Conservation (phyloP, 2,113 vertebrate genomes). For the Sinocyclocheilus anshuiensis region DNA sequence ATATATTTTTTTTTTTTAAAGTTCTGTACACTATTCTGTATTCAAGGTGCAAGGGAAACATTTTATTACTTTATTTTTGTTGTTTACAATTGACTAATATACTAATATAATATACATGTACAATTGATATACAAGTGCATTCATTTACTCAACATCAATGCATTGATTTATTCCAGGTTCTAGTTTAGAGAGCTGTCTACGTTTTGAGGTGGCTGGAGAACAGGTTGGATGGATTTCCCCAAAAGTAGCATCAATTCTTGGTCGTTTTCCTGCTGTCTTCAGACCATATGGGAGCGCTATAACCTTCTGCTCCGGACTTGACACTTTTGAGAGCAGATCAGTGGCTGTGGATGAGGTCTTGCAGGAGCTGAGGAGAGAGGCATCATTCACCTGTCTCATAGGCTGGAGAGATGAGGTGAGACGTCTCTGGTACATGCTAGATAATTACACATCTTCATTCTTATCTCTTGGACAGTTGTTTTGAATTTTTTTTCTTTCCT, state of each 20-base stretch:
- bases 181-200: constrained; percentile 55
- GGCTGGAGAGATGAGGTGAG: constrained; percentile 79
- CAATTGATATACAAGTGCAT: neutral
- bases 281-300: constrained; percentile 63
- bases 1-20: neutral
- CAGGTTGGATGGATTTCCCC: constrained; percentile 74
- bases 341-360: constrained; percentile 68
- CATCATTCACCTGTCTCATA: constrained; percentile 60
- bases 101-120: too few relatives aligned
- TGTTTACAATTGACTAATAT: too few relatives aligned
- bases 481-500: too few relatives aligned
- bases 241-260: constrained; percentile 59
- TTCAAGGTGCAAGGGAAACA: neutral
- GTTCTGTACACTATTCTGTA: neutral
- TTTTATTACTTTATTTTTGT: too few relatives aligned
- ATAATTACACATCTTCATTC: neutral
- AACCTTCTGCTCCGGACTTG: constrained; percentile 57
- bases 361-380: constrained; percentile 60
- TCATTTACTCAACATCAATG: neutral
- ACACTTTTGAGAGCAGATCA: constrained; percentile 62
- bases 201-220: constrained; percentile 66
- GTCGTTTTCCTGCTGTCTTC: constrained; percentile 67
- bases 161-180: constrained; percentile 62
- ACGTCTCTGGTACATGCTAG: neutral
- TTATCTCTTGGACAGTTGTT: neutral